Conservation (phyloP, 2,888 invertebrate species). For the Oligia fasciuncula region DNA sequence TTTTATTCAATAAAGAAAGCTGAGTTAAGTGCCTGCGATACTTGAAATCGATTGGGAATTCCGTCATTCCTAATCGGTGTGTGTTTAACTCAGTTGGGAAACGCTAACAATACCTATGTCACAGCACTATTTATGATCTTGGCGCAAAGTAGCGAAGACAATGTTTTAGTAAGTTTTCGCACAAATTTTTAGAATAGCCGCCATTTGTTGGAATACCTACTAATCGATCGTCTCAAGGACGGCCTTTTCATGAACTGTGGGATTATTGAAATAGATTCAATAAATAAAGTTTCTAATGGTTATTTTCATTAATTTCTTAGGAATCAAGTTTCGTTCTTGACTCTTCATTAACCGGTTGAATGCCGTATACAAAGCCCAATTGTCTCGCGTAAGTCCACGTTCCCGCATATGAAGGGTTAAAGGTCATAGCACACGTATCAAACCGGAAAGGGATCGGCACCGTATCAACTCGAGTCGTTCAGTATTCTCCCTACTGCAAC, state of each 20-base stretch:
- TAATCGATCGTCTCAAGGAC: constrained; percentile 54
- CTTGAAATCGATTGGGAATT: constrained; percentile 48
- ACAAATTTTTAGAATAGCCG: constrained; percentile 49
- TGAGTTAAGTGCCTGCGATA: constrained; percentile 11
- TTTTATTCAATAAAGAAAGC: constrained; percentile 3
- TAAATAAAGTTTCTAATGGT: constrained; percentile 12
- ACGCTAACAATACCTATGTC: constrained; percentile 46
- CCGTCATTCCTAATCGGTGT: constrained; percentile 45
- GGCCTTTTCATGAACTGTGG: constrained; percentile 11
- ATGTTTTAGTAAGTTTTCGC: constrained; percentile 45
- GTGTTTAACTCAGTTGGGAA: constrained; percentile 43
- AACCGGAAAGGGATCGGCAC: no score
- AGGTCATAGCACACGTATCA: no score
- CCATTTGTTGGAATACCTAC: constrained; percentile 39
- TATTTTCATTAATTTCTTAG: neutral
- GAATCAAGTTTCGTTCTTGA: neutral
- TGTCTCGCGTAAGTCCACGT: no score
- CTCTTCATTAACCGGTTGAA: neutral
- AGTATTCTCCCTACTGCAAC: no score
- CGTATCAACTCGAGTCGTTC: no score
- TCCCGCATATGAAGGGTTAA: no score
- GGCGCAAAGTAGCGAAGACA: constrained; percentile 51
- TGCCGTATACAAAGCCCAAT: no score
- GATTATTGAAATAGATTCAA: constrained; percentile 18
- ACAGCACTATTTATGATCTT: constrained; percentile 57